Base-by-base conservation (phyloP, 1,140 invertebrate genomes). In the Heliconius himera region DNA sequence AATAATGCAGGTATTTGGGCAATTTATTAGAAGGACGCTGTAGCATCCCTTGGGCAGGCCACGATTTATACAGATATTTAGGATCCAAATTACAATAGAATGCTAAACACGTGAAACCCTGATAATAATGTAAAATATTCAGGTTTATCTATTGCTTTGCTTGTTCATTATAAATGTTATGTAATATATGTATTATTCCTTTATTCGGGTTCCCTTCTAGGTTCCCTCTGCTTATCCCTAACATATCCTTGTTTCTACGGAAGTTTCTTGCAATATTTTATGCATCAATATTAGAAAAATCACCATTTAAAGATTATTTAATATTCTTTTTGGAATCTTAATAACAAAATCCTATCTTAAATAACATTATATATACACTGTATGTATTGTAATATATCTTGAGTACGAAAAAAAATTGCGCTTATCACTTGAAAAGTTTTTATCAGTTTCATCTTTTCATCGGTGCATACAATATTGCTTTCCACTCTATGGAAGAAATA, bases 81-180 rank as follows among this genome's bases (percentile, higher is more conserved):
- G 76, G 78, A 85, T 79, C 78, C 74, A 79, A 78, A 78, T 83
- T 80, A 83, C 79, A 83, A 74, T 78, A 82, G 82, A 81, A 85
- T 85, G 78, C 77, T 82, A 77, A 83, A 80, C 79, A 83, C 79
- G 83, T 82, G 74, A 77, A 80, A 77, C 76, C 80, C 73, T 80
- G 81, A 81, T 74, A 75, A 29, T 71, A 74, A 74, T 13, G 22
- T 66, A 29, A 22, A 26, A 66, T 66, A 66, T 66, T 26, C 22
- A 66, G 60, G 13, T 16, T 66, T 26, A 29, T 66, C 9, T 66
- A 29, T 26, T 5, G n/a, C 4, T 66, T 26, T 29, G 4, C n/a
- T 66, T 26, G 4, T 13, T 26, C 16, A 66, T 22, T 20, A 51
- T 20, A 51, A 51, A 1, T 13, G 13, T 49, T 18, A 49, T 49